Evolutionary conservation across 2,888 invertebrate genomes (phyloP).

Genomic region (Asteroscopus sphinx): DNA sequence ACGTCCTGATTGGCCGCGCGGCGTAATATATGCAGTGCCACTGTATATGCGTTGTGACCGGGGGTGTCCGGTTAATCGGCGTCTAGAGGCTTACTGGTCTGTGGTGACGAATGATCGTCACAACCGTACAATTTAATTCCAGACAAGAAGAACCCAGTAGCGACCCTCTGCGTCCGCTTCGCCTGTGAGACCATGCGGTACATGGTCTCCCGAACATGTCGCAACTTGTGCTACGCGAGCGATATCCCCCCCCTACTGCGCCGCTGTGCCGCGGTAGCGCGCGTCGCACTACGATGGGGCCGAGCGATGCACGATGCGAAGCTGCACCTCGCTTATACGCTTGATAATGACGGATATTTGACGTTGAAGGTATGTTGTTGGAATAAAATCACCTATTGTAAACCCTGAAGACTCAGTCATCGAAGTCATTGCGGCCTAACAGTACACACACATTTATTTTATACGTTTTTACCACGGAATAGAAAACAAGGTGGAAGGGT

Average conservation of each 20-base stretch:
- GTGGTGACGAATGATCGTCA: no score
- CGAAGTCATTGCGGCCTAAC: no score
- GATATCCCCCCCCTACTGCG: conserved; percentile 58
- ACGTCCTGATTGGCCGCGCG: no score
- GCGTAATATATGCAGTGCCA: no score
- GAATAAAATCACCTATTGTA: no score
- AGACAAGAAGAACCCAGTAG: conserved; percentile 73
- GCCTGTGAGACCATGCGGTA: conserved; percentile 71
- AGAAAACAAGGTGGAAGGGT: no score
- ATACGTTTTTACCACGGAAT: no score
- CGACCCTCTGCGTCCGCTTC: conserved; percentile 68
- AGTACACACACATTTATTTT: no score
- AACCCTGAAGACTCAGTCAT: no score
- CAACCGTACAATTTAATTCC: conserved; percentile 1
- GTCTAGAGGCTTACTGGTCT: no score
- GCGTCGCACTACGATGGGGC: conserved; percentile 71
- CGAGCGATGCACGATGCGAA: conserved; percentile 72
- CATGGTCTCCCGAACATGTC: conserved; percentile 43
- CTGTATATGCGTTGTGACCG: no score
- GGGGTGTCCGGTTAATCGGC: no score
- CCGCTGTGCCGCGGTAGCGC: conserved; percentile 64
- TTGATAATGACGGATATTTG: conserved; percentile 63
- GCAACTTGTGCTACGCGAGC: conserved; percentile 32
- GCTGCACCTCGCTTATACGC: conserved; percentile 72
- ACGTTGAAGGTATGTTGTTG: conserved; percentile 69